Evolutionary conservation across 2,888 invertebrate genomes (phyloP).

Genomic region (Synergus gifuensis): DNA sequence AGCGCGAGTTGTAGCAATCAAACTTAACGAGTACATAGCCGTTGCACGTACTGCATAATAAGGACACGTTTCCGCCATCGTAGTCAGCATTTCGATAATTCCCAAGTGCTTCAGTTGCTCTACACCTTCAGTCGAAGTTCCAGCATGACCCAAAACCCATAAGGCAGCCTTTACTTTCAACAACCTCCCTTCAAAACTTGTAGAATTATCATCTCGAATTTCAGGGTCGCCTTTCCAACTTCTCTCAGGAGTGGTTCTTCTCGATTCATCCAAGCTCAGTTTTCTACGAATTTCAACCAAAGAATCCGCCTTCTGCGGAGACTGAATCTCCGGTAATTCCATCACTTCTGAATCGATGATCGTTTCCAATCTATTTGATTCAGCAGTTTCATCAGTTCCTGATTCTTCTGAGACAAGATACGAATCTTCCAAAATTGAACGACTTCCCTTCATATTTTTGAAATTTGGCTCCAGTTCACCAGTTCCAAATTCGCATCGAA

Average conservation of each 20-base stretch:
- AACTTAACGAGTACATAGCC: conserved; percentile 91
- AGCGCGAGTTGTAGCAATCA: conserved; percentile 89
- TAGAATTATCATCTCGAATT: conserved; percentile 61
- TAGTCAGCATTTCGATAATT: conserved; percentile 79
- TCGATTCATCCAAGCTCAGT: conserved; percentile 72
- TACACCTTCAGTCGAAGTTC: conserved; percentile 87
- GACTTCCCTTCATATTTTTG: conserved; percentile 60
- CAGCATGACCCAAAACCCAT: conserved; percentile 93
- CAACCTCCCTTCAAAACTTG: conserved; percentile 76
- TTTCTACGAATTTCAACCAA: conserved; percentile 68
- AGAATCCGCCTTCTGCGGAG: conserved; percentile 64
- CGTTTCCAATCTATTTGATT: conserved; percentile 71
- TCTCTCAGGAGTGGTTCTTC: conserved; percentile 71
- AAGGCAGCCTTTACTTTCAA: conserved; percentile 91
- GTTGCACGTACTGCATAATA: conserved; percentile 94
- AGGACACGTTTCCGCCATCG: conserved; percentile 88
- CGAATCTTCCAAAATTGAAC: conserved; percentile 63
- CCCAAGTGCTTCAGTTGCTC: conserved; percentile 83
- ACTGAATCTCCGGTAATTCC: conserved; percentile 58
- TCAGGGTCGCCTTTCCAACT: conserved; percentile 66
- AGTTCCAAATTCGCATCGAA: conserved; percentile 65
- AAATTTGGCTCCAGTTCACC: conserved; percentile 63
- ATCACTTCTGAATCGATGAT: conserved; percentile 72
- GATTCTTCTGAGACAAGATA: conserved; percentile 67
- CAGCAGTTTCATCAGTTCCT: conserved; percentile 64